These are phyloP conservation scores for Akabosia matsudoensis DNA, from an alignment of 1,140 invertebrate genomes.

Conservation along the genomic window DNA sequence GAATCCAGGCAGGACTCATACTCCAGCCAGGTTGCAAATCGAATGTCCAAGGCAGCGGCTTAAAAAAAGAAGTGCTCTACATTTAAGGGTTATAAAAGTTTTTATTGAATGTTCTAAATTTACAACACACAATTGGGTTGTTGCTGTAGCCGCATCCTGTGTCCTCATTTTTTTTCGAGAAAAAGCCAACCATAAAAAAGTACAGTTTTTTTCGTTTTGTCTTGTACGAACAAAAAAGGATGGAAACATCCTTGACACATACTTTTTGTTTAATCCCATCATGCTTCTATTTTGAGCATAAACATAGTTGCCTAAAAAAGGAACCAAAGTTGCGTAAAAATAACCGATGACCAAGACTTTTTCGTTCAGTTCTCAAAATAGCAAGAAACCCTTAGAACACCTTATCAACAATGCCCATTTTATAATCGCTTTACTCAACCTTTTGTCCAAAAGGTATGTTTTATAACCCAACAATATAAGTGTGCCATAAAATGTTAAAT, in stretches of 20 bases:
- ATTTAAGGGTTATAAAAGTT: conserved; percentile 18
- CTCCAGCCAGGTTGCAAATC: no score
- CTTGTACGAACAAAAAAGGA: no score
- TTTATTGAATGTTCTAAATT: conserved; percentile 4
- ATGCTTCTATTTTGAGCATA: conserved; percentile 1
- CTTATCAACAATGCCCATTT: not conserved
- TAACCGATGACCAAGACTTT: not conserved
- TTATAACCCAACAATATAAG: conserved; percentile 8
- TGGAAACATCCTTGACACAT: conserved; percentile 6
- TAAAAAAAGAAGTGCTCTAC: not conserved
- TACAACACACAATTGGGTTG: not conserved
- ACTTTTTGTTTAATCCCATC: not conserved
- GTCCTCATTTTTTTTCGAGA: not conserved
- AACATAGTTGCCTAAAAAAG: no score
- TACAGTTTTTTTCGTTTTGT: no score
- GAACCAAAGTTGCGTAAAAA: no score
- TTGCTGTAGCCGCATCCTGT: not conserved
- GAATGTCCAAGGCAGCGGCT: no score
- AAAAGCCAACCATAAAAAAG: not conserved
- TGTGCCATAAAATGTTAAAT: not conserved
- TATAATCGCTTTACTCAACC: not conserved
- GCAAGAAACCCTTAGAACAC: not conserved
- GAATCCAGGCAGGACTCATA: no score
- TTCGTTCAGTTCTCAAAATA: not conserved
- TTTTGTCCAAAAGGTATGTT: not conserved